These are phyloP conservation scores for Halcyon chelicuti DNA, from an alignment of 2,797 vertebrate species.

Conservation along the genomic window DNA sequence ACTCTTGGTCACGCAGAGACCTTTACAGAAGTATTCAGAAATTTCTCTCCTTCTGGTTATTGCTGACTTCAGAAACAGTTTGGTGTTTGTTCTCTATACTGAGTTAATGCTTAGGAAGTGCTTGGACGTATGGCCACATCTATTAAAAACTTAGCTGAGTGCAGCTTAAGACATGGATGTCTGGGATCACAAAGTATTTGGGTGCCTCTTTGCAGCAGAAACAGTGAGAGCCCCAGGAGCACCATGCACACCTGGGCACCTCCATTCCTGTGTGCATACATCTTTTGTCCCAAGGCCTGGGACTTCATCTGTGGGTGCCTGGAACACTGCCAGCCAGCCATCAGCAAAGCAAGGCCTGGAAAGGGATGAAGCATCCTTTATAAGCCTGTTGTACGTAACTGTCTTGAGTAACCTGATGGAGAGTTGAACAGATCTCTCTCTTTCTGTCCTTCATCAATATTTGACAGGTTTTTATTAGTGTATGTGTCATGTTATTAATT, in stretches of 20 bases:
- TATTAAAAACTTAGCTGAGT: neutral
- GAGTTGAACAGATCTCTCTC: neutral
- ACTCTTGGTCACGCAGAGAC: neutral
- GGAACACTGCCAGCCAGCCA: neutral
- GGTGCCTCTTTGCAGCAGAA: neutral
- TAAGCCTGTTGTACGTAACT: neutral
- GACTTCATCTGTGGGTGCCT: accelerated
- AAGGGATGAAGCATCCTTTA: neutral
- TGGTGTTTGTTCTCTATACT: neutral
- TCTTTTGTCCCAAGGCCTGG: neutral
- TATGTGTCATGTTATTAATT: neutral
- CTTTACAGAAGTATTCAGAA: neutral
- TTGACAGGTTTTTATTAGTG: neutral
- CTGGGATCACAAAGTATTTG: neutral
- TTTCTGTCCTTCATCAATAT: neutral
- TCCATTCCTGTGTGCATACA: neutral
- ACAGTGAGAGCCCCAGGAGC: neutral
- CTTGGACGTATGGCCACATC: neutral
- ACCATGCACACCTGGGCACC: accelerated
- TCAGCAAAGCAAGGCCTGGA: neutral
- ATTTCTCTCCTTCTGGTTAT: neutral
- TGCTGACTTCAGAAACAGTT: neutral
- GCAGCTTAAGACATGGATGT: neutral
- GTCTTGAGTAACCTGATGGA: neutral
- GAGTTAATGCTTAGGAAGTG: neutral